Percentiles rank a stretch among this genome's conserved stretches.
Evolutionary conservation across 1,140 invertebrate genomes (phyloP).

Genomic region (Macrocentrus cingulum): DNA sequence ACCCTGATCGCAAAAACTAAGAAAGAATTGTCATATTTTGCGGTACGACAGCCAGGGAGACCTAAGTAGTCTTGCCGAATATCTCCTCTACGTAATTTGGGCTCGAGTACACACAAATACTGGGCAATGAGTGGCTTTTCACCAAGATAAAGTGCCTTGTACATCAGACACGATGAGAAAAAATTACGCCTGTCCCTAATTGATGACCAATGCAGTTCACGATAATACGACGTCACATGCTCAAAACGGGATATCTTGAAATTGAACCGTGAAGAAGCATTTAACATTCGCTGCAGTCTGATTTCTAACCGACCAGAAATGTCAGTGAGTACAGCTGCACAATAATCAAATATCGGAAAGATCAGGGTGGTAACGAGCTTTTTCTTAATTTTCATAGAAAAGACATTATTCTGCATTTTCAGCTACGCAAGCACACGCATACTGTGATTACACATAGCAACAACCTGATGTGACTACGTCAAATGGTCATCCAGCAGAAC

Average conservation of each 20-base stretch:
- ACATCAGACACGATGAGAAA: background rate
- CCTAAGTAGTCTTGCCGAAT: background rate
- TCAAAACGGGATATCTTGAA: slow-evolving; percentile 4
- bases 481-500: background rate
- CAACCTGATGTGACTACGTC: background rate
- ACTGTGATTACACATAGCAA: background rate
- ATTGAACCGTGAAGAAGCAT: background rate
- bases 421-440: background rate
- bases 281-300: background rate
- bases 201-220: background rate
- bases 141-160: background rate
- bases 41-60: background rate
- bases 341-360: slow-evolving; percentile 1
- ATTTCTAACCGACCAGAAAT: background rate
- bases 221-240: slow-evolving; percentile 1
- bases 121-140: background rate
- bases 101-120: background rate
- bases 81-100: background rate
- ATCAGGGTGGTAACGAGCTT: background rate
- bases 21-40: slow-evolving; percentile 2
- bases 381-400: background rate
- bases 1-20: too few relatives aligned
- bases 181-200: background rate
- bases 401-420: background rate
- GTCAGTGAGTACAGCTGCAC: slow-evolving; percentile 4